Conservation (phyloP, 2,113 vertebrate species). For the Gobio gobio region DNA sequence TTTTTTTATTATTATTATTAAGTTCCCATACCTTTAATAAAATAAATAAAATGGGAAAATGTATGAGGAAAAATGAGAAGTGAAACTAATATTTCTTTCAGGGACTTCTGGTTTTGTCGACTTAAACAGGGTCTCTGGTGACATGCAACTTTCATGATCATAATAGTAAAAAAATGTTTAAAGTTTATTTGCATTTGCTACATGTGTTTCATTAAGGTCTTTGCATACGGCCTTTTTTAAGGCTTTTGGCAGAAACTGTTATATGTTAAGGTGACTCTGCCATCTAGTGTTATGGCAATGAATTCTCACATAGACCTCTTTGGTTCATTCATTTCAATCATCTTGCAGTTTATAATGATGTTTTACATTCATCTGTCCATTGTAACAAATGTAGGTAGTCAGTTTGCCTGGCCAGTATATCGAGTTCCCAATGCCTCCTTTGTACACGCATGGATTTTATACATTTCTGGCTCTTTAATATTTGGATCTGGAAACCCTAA, state of each 20-base stretch:
- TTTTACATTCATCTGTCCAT: not conserved
- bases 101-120: not conserved
- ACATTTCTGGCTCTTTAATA: not conserved
- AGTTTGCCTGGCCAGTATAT: not conserved
- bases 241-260: constrained; percentile 9
- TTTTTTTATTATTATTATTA: not conserved
- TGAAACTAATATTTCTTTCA: not conserved
- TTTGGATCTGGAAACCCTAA: constrained; percentile 1
- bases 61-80: not conserved
- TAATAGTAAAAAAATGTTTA: not conserved
- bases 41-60: not conserved
- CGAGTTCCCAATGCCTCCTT: not conserved
- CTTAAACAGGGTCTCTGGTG: not conserved
- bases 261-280: not conserved
- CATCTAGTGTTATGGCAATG: constrained; percentile 25
- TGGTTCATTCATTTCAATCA: not conserved
- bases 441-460: not conserved
- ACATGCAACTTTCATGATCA: not conserved
- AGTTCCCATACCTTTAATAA: not conserved
- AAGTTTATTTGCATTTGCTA: not conserved
- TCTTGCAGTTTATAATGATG: not conserved
- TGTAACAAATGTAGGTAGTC: not conserved
- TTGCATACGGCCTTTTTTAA: constrained; percentile 14
- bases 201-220: not conserved
- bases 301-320: not conserved